Percentiles rank a stretch among this genome's conserved stretches.
Conservation (phyloP, 2,113 vertebrate genomes). For the Paedocypris sp. region DNA sequence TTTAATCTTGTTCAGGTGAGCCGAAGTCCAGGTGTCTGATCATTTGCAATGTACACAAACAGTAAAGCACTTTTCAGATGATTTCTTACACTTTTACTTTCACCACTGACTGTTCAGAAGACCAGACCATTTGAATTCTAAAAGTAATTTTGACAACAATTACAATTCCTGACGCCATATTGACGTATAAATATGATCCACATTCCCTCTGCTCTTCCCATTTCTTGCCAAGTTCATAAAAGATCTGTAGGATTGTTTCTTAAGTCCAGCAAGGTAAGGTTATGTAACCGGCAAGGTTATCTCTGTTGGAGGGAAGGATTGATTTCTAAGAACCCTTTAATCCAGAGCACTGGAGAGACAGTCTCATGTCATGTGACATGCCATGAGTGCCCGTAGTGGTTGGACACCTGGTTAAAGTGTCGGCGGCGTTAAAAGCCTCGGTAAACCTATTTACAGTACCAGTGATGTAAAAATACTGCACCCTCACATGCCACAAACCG, state of each 20-base stretch:
- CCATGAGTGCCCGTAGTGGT: conserved; percentile 4
- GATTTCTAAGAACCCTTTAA: conserved; percentile 56
- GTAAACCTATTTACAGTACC: no score
- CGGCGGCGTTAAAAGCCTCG: no score
- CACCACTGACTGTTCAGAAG: not conserved
- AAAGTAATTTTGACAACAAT: no score
- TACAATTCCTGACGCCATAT: no score
- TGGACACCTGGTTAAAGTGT: not conserved
- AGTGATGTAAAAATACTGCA: no score
- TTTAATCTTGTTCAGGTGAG: conserved; percentile 29
- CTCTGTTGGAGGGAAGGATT: conserved; percentile 25
- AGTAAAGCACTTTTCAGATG: not conserved
- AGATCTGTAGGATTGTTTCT: not conserved
- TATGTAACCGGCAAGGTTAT: conserved; percentile 52
- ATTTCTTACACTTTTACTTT: not conserved
- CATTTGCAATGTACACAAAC: not conserved
- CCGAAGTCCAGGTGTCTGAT: not conserved
- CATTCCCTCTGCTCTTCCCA: no score
- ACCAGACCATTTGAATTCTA: no score
- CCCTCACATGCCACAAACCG: no score
- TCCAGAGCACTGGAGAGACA: conserved; percentile 49
- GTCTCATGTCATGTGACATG: conserved; percentile 24
- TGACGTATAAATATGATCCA: no score
- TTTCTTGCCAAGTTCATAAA: no score
- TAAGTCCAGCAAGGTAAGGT: conserved; percentile 31